Base-by-base conservation (phyloP, 2,113 vertebrate species). In the Cariama cristata region DNA sequence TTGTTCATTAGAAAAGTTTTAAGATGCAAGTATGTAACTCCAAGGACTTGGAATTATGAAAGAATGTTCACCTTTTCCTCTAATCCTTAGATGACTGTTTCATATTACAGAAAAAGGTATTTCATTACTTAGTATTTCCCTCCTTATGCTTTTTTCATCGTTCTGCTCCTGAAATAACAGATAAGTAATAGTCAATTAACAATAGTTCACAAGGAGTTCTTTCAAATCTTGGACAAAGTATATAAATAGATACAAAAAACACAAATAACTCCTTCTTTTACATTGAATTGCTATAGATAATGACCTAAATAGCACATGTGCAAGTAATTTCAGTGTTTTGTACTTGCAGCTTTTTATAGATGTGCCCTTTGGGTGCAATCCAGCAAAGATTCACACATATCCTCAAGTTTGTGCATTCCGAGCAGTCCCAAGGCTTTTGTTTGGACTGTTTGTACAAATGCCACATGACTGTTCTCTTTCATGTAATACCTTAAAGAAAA, bases 281-380 rank as follows among this genome's bases (percentile, higher is more conserved):
- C 55, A 84, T 64, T 81, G 68, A 71, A 86, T 88, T 88, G 52
- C 45, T 80, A 75, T 60, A 86, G 92, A 71, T 95, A 96, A 90
- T 74, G 56, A 93, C 88, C 88, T 72, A 90, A 95, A 88, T 81
- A 86, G 52, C 59, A 91, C 82, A 93, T 63, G 27, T 92, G 95
- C 75, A 96, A 96, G 89, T 63, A 86, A 96, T 95, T 93, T 93
- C 79, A 56, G 35, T 80, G 88, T 92, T 93, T 94, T 79, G 72
- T 86, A 92, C 40, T 90, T 95, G 50, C 47, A 93, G 52, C 40
- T 86, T 92, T 95, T 94, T 80, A 94, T 66, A 92, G 75, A 93
- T 83, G 72, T 12, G 8, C 86, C 76, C 82, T 95, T 93, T 96
- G 82, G 92, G 83, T 14, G 0, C 75, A 90, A 92, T 92, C 88